phyloP scores from a whole-genome alignment of 2,113 vertebrate species.

The Notarius lentiginosus region DNA sequence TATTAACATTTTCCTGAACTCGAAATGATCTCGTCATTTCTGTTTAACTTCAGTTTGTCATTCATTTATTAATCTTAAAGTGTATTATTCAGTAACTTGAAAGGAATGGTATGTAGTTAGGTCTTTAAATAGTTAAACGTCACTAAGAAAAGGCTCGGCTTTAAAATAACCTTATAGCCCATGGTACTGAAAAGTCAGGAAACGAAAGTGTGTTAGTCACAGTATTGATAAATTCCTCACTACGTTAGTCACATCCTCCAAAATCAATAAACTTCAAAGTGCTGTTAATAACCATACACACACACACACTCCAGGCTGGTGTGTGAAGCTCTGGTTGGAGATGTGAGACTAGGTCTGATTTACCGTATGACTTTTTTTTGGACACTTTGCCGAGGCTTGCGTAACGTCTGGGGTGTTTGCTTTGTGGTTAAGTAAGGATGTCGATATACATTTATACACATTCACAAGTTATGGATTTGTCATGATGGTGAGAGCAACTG shows the following conservation, averaged over 20 bases:
- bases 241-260: constrained; percentile 8
- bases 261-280: constrained; percentile 31
- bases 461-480: constrained; percentile 62
- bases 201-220: neutral
- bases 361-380: constrained; percentile 40
- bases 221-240: constrained; percentile 7
- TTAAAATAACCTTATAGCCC: neutral
- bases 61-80: neutral
- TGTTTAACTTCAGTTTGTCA: neutral
- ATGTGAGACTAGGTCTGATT: constrained; percentile 42
- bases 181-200: neutral
- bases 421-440: constrained; percentile 34
- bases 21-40: neutral
- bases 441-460: constrained; percentile 25
- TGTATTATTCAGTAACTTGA: neutral
- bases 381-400: constrained; percentile 58
- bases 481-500: constrained; percentile 51
- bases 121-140: neutral
- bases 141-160: neutral
- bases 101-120: neutral
- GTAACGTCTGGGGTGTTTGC: constrained; percentile 69
- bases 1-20: neutral
- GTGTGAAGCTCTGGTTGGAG: constrained; percentile 30
- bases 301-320: neutral
- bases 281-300: neutral